phyloP scores from a whole-genome alignment of 2,797 vertebrate species.

The Neosilurus hyrtlii region DNA sequence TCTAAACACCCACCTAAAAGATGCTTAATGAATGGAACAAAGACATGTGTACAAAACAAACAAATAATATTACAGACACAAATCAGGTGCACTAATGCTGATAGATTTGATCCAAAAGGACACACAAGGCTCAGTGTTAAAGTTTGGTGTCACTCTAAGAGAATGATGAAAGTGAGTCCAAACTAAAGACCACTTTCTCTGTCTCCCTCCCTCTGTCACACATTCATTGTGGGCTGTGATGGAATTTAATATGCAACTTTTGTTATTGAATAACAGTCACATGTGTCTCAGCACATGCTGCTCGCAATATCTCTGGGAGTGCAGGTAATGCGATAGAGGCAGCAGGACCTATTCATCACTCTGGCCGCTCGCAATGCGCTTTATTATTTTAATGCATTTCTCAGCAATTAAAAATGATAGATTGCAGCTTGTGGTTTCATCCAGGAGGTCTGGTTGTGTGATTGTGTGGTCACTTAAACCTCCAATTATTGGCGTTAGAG shows the following conservation, averaged over 20 bases:
- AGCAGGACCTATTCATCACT: conserved; percentile 80
- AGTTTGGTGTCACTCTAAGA: background rate
- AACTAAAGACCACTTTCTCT: conserved; percentile 52
- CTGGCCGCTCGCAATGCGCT: conserved; percentile 67
- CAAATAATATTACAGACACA: background rate
- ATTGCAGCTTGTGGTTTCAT: conserved; percentile 63
- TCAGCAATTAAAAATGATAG: conserved; percentile 70
- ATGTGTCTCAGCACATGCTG: conserved; percentile 80
- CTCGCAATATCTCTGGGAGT: conserved; percentile 80
- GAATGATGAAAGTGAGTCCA: conserved; percentile 15
- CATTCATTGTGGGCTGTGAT: conserved; percentile 68
- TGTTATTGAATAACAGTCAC: conserved; percentile 82
- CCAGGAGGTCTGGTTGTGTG: conserved; percentile 25
- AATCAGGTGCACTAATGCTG: background rate
- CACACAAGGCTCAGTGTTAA: background rate
- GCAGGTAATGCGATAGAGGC: conserved; percentile 79
- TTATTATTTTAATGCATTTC: conserved; percentile 62
- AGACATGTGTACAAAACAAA: conserved; percentile 2
- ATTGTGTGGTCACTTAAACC: conserved; percentile 69
- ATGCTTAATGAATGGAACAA: background rate
- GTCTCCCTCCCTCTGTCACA: conserved; percentile 63
- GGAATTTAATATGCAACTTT: conserved; percentile 86
- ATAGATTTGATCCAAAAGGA: background rate
- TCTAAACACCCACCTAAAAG: background rate
- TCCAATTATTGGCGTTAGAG: conserved; percentile 64